These are phyloP conservation scores for Zoanthus solanderi DNA, from an alignment of 92 coral and sea anemone genomes.

Conservation along the genomic window DNA sequence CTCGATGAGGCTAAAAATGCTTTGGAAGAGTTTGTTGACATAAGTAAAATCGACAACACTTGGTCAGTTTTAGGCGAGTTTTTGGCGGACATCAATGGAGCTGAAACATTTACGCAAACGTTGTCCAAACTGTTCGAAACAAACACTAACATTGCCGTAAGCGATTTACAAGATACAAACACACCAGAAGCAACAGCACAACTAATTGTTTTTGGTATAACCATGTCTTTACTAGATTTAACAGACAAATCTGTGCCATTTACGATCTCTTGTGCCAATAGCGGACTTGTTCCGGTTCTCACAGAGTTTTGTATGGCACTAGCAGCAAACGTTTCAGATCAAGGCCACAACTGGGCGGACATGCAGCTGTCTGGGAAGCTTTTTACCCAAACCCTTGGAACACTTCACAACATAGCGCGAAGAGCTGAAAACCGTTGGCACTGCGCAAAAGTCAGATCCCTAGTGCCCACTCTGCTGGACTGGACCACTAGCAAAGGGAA, in stretches of 20 bases:
- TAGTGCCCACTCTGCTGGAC: conserved; percentile 36
- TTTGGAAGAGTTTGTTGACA: conserved; percentile 41
- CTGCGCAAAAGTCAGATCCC: conserved; percentile 24
- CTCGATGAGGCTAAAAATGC: conserved; percentile 17
- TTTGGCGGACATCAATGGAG: conserved; percentile 6
- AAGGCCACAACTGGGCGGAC: conserved; percentile 23
- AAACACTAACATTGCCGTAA: conserved; percentile 2
- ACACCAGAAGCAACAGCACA: conserved; percentile 33
- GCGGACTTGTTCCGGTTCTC: conserved; percentile 23
- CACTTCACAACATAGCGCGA: conserved; percentile 41
- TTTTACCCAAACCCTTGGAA: conserved; percentile 37
- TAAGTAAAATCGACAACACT: conserved; percentile 2
- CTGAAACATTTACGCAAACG: not conserved
- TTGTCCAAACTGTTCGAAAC: conserved; percentile 6
- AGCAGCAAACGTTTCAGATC: conserved; percentile 33
- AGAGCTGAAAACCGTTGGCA: conserved; percentile 30
- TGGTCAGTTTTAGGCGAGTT: conserved; percentile 30
- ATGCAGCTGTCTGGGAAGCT: conserved; percentile 35
- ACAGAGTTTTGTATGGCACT: conserved; percentile 33
- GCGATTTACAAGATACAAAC: not conserved
- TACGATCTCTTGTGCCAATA: conserved; percentile 32
- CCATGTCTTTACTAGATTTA: conserved; percentile 26
- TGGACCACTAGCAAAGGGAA: conserved; percentile 39
- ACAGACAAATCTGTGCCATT: conserved; percentile 20
- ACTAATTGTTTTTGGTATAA: conserved; percentile 26